These are phyloP conservation scores for Homarus gammarus DNA, from an alignment of 2,888 invertebrate genomes.

Conservation along the genomic window DNA sequence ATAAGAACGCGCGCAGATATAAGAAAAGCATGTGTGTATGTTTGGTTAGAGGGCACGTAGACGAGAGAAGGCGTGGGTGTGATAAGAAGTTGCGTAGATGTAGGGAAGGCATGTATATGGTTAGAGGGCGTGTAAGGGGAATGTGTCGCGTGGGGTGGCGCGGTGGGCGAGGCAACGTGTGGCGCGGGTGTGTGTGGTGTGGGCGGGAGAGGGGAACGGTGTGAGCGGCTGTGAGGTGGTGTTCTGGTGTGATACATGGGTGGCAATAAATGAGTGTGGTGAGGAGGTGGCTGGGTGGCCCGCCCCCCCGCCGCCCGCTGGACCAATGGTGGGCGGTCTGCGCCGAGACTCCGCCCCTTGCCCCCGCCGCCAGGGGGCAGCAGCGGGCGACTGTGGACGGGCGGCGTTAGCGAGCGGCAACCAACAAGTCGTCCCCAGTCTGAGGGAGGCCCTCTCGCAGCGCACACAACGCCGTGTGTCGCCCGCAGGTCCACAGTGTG, in stretches of 20 bases:
- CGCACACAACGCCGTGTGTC: slow-evolving; percentile 72
- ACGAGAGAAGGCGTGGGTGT: not conserved
- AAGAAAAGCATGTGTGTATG: not conserved
- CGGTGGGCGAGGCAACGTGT: slow-evolving; percentile 9
- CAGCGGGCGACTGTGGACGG: slow-evolving; percentile 67
- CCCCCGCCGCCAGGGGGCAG: slow-evolving; percentile 73
- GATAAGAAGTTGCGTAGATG: slow-evolving; percentile 4
- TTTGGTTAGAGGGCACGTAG: not conserved
- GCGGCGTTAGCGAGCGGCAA: slow-evolving; percentile 56
- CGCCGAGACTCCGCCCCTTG: slow-evolving; percentile 21
- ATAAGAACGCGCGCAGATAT: too few species aligned
- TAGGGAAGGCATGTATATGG: not conserved
- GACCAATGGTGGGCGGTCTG: slow-evolving; percentile 39
- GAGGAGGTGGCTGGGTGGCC: slow-evolving; percentile 55
- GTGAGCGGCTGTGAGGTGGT: slow-evolving; percentile 60
- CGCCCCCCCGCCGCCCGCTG: slow-evolving; percentile 22
- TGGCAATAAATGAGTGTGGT: slow-evolving; percentile 71
- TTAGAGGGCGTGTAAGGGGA: not conserved
- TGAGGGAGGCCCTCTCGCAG: slow-evolving; percentile 74
- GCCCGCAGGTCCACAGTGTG: slow-evolving; percentile 52
- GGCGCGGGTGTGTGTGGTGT: slow-evolving; percentile 42
- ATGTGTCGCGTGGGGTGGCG: not conserved
- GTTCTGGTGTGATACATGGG: slow-evolving; percentile 71
- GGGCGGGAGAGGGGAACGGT: slow-evolving; percentile 48
- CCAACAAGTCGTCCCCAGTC: slow-evolving; percentile 69